These are phyloP conservation scores for Philopotamus ludificatus DNA, from an alignment of 1,140 invertebrate genomes.

Conservation along the genomic window DNA sequence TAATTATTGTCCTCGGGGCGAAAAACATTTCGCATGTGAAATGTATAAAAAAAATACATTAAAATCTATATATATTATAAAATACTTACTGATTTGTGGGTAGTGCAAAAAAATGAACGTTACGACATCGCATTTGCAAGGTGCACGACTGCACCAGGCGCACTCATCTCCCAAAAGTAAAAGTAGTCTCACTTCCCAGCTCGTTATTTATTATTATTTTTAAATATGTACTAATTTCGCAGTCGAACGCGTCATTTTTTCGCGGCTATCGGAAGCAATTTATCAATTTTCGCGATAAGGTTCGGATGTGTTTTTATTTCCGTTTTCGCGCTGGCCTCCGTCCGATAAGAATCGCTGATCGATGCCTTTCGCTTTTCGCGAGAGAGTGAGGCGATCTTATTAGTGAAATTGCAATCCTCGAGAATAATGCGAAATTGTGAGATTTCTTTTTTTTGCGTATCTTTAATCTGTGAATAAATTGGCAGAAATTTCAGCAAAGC, in stretches of 20 bases:
- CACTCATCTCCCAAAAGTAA: constrained; percentile 14
- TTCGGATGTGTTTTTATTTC: background rate
- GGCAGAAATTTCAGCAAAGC: constrained; percentile 19
- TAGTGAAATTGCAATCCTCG: background rate
- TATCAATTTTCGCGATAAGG: no score
- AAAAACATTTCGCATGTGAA: no score
- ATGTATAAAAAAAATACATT: no score
- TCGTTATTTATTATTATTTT: background rate
- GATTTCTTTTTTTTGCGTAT: no score
- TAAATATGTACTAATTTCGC: background rate
- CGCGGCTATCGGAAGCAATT: background rate
- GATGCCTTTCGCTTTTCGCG: no score
- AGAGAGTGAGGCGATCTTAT: background rate
- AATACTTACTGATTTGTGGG: no score
- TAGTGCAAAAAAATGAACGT: no score
- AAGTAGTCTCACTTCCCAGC: background rate
- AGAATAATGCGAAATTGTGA: background rate
- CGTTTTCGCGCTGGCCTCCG: no score
- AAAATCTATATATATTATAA: no score
- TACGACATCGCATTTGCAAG: background rate
- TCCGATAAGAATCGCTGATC: background rate
- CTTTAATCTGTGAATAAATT: constrained; percentile 10
- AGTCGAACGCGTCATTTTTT: background rate
- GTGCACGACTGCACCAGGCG: constrained; percentile 3
- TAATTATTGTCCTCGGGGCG: no score